Conservation (phyloP, 2,113 vertebrate species). For the Corythaixoides concolor region DNA sequence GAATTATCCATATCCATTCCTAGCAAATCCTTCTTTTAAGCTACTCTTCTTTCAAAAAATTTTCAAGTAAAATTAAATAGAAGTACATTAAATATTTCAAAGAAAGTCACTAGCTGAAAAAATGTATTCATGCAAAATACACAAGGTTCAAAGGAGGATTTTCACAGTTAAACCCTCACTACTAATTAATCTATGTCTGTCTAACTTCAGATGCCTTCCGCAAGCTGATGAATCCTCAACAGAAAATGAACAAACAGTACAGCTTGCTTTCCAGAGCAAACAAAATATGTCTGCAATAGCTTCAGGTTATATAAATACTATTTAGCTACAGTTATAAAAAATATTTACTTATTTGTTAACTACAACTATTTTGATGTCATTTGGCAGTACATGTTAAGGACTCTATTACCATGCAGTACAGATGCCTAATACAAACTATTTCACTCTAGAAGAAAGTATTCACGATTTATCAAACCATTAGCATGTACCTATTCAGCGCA, state of each 20-base stretch:
- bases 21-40: neutral
- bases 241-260: conserved; percentile 65
- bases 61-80: conserved; percentile 40
- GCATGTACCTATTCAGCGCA: neutral
- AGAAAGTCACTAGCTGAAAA: conserved; percentile 54
- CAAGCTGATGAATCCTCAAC: conserved; percentile 61
- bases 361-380: conserved; percentile 58
- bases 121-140: conserved; percentile 60
- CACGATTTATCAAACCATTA: conserved; percentile 7
- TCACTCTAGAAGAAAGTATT: conserved; percentile 34
- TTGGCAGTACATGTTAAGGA: conserved; percentile 42
- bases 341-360: conserved; percentile 68
- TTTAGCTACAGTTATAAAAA: conserved; percentile 63
- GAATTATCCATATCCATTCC: neutral
- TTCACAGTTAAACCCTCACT: conserved; percentile 46
- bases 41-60: conserved; percentile 5
- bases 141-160: conserved; percentile 48
- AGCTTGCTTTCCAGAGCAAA: conserved; percentile 56
- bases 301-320: conserved; percentile 63
- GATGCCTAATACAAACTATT: conserved; percentile 23
- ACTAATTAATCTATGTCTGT: conserved; percentile 55
- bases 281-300: conserved; percentile 47
- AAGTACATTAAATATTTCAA: conserved; percentile 45
- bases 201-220: conserved; percentile 55
- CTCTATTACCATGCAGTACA: neutral